Conservation (phyloP, 2,113 vertebrate genomes). For the Cranoglanis bouderius region DNA sequence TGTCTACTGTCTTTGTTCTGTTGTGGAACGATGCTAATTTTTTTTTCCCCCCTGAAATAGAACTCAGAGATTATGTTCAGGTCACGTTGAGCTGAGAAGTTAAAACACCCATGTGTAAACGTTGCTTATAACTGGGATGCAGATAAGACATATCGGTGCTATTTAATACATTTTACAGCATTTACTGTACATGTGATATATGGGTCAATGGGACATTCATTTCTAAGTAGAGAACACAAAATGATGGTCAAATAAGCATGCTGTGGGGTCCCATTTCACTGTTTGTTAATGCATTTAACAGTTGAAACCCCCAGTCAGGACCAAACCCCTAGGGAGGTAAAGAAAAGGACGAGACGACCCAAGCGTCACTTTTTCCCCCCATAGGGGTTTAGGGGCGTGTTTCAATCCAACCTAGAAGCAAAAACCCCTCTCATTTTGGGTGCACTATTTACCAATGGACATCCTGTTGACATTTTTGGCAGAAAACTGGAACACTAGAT, state of each 20-base stretch:
- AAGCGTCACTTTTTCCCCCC: constrained; percentile 1
- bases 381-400: background rate
- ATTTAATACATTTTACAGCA: background rate
- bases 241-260: background rate
- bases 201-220: background rate
- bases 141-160: background rate
- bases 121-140: background rate
- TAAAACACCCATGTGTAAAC: background rate
- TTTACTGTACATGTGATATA: background rate
- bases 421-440: background rate
- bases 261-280: background rate
- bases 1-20: background rate
- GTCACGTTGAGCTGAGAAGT: background rate
- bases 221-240: background rate
- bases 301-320: constrained; percentile 62
- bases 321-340: constrained; percentile 51
- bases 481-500: background rate
- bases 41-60: background rate
- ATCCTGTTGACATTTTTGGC: background rate
- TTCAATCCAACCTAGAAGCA: background rate
- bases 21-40: background rate
- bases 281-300: constrained; percentile 39
- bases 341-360: constrained; percentile 28
- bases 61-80: background rate
- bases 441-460: background rate